Evolutionary conservation across 2,888 invertebrate genomes (phyloP).

Genomic region (Branchipolynoe longqiensis): DNA sequence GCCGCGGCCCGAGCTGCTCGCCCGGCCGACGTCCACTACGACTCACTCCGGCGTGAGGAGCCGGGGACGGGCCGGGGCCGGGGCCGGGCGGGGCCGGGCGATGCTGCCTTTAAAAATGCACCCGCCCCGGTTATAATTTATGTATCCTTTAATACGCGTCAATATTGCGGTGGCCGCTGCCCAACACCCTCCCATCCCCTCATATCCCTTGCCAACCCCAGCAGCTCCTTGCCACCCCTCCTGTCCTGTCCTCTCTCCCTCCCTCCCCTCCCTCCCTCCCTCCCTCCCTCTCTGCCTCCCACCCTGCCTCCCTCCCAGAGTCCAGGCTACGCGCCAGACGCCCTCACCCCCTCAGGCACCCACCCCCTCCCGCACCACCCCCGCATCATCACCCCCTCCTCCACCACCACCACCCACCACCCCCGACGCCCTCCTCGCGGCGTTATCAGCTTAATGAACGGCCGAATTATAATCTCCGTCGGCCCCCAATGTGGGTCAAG

Average conservation of each 20-base stretch:
- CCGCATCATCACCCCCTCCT: not conserved
- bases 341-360: not conserved
- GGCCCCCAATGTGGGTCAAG: constrained; percentile 49
- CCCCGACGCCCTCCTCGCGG: constrained; percentile 1
- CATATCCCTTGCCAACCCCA: not conserved
- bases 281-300: not conserved
- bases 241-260: not conserved
- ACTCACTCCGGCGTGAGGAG: constrained; percentile 34
- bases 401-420: not conserved
- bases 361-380: not conserved
- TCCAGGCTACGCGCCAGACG: not conserved
- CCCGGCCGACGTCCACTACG: not conserved
- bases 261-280: not conserved
- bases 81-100: constrained; percentile 41
- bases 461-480: constrained; percentile 49
- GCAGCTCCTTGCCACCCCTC: not conserved
- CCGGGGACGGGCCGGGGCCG: constrained; percentile 45
- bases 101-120: constrained; percentile 54
- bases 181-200: not conserved
- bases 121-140: constrained; percentile 53
- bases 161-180: constrained; percentile 29
- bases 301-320: not conserved
- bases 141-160: constrained; percentile 55
- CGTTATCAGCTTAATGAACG: constrained; percentile 55
- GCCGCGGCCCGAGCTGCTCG: constrained; percentile 17